Conservation (phyloP, 2,888 invertebrate genomes). For the Congeria kusceri region DNA sequence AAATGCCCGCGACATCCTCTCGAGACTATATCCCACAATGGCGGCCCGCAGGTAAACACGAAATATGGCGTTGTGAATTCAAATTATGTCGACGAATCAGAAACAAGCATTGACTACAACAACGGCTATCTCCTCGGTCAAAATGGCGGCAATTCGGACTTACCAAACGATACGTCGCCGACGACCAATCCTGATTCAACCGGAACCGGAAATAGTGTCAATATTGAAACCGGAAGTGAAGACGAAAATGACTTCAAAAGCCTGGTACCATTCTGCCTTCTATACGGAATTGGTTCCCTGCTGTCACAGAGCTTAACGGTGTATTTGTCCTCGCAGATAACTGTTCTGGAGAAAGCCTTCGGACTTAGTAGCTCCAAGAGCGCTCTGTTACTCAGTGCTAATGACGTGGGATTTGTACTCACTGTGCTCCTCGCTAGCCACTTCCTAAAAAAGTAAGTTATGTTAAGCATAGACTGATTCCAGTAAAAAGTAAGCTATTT, state of each 20-base stretch:
- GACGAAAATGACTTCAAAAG: slow-evolving; percentile 30
- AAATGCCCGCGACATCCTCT: too few relatives aligned
- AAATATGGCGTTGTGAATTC: too few relatives aligned
- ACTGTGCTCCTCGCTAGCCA: slow-evolving; percentile 53
- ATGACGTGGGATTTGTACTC: slow-evolving; percentile 54
- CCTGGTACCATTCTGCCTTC: slow-evolving; percentile 45
- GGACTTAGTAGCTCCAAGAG: slow-evolving; percentile 47
- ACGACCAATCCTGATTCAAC: not conserved
- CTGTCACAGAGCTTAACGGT: slow-evolving; percentile 47
- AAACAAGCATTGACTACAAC: too few relatives aligned
- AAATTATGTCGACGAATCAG: too few relatives aligned
- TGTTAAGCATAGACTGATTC: not conserved
- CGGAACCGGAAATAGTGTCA: not conserved
- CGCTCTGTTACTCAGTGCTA: slow-evolving; percentile 54
- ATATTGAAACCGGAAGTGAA: not conserved
- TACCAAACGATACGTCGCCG: too few relatives aligned
- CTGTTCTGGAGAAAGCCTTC: slow-evolving; percentile 47
- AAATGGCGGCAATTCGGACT: too few relatives aligned
- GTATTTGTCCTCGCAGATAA: slow-evolving; percentile 55
- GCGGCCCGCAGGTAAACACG: too few relatives aligned
- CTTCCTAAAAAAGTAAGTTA: slow-evolving; percentile 54
- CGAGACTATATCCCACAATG: too few relatives aligned
- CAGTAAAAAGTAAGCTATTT: too few relatives aligned
- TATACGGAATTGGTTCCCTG: slow-evolving; percentile 49
- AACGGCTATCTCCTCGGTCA: too few relatives aligned